These are phyloP conservation scores for Anolis sagrei DNA, from an alignment of 2,113 vertebrate species.

Conservation along the genomic window DNA sequence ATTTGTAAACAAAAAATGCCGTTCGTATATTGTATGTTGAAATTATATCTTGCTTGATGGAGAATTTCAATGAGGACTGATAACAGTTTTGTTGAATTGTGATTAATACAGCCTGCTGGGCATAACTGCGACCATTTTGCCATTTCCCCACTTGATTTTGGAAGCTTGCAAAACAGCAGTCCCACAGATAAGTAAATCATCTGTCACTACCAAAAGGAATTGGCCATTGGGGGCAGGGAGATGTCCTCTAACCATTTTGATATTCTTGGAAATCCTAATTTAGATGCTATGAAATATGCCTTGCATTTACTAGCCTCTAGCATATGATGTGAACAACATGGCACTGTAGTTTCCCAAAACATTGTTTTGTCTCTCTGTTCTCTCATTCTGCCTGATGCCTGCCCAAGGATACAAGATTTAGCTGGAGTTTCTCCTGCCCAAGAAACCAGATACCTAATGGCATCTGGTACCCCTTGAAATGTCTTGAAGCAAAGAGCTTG, in stretches of 20 bases:
- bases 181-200: neutral
- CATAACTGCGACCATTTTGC: neutral
- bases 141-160: neutral
- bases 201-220: neutral
- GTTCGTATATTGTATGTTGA: constrained; percentile 75
- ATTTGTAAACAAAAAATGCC: constrained; percentile 80
- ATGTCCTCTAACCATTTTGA: neutral
- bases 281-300: neutral
- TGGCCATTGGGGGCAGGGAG: neutral
- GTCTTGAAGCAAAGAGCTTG: neutral
- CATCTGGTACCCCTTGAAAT: neutral
- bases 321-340: neutral
- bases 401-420: neutral
- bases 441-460: neutral
- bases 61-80: constrained; percentile 46
- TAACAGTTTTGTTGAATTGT: constrained; percentile 22
- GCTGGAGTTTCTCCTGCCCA: neutral
- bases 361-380: neutral
- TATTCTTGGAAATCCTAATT: neutral
- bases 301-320: neutral
- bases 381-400: neutral
- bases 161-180: neutral
- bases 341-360: neutral
- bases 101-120: neutral
- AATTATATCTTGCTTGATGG: constrained; percentile 68